phyloP scores from a whole-genome alignment of 2,113 vertebrate genomes.

The Oncorhynchus keta region DNA sequence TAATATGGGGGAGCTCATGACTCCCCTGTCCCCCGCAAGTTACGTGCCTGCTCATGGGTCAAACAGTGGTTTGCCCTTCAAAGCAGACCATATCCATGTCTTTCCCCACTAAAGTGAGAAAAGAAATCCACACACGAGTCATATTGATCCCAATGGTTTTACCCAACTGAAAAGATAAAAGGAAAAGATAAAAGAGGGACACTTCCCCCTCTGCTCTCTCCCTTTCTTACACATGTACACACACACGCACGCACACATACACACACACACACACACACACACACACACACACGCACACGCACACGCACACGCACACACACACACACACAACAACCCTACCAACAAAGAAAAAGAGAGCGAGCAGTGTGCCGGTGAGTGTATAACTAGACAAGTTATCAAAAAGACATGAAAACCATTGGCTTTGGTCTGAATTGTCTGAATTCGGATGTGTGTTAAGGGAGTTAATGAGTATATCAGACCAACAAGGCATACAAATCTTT shows the following conservation, averaged over 20 bases:
- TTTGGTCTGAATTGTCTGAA: constrained; percentile 24
- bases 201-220: neutral
- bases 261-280: no score
- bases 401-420: neutral
- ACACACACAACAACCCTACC: neutral
- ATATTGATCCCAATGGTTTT: constrained; percentile 29
- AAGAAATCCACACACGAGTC: constrained; percentile 12
- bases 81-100: constrained; percentile 8
- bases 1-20: no score
- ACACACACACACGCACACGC: no score
- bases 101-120: constrained; percentile 6
- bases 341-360: neutral
- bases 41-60: neutral
- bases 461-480: constrained; percentile 55
- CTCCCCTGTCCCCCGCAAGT: no score
- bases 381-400: neutral
- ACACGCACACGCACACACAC: neutral
- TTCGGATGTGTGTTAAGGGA: constrained; percentile 55
- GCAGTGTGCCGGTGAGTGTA: neutral
- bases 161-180: constrained; percentile 37
- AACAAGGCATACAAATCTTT: constrained; percentile 7
- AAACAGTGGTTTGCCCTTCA: constrained; percentile 2
- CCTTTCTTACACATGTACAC: neutral
- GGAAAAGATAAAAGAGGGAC: neutral
- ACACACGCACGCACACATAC: no score